Evolutionary conservation across 2,113 vertebrate species (phyloP).

Genomic region (Phasianus colchicus): DNA sequence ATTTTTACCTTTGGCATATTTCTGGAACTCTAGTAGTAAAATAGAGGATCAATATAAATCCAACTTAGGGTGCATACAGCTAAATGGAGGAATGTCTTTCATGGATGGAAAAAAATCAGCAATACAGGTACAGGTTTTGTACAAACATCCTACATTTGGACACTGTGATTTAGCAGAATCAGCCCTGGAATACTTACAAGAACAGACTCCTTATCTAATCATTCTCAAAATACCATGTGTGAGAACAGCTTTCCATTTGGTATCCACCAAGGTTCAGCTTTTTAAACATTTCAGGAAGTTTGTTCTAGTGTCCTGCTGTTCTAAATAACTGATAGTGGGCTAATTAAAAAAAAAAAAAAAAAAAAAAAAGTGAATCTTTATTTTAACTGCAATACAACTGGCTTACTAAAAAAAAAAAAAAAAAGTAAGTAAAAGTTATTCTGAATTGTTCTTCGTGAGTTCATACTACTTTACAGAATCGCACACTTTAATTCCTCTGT

Average conservation of each 20-base stretch:
- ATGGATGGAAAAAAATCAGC: conserved; percentile 6
- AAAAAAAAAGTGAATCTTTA: conserved; percentile 4
- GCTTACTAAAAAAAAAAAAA: neutral
- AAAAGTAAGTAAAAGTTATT: neutral
- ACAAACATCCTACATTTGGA: conserved; percentile 26
- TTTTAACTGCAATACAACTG: conserved; percentile 36
- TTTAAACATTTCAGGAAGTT: conserved; percentile 1
- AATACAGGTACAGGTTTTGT: conserved; percentile 15
- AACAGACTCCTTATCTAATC: conserved; percentile 29
- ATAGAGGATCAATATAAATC: neutral
- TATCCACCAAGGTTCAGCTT: neutral
- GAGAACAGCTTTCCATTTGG: conserved; percentile 43
- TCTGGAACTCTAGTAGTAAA: conserved; percentile 10
- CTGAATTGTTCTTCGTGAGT: conserved; percentile 3
- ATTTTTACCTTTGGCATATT: neutral
- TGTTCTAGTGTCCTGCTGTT: neutral
- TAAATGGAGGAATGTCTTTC: conserved; percentile 7
- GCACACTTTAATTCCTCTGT: conserved; percentile 51
- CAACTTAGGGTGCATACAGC: neutral
- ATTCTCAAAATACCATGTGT: conserved; percentile 49
- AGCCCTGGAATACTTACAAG: conserved; percentile 11
- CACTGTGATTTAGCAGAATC: conserved; percentile 43
- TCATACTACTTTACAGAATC: conserved; percentile 45
- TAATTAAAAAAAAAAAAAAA: neutral
- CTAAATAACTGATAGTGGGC: neutral